Base-by-base conservation (phyloP, 30 jellyfish, hydroid and myxozoan species). In the Turritopsis dohrnii region DNA sequence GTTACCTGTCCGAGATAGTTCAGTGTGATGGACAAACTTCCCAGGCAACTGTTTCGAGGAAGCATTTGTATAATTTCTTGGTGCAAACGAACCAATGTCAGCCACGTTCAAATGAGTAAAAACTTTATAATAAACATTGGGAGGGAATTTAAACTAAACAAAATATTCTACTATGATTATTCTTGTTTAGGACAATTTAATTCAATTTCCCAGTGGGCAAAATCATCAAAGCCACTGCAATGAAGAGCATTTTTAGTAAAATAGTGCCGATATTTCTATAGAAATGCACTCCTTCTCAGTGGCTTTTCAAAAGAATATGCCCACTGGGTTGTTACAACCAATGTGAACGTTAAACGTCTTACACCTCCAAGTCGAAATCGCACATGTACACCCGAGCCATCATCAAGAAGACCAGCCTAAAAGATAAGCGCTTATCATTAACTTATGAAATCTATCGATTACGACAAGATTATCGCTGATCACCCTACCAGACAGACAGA, bases 331-430 rank as follows among this genome's bases (percentile, higher is more conserved):
- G n/a, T n/a, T n/a, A n/a, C n/a, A n/a, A n/a, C n/a, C n/a, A n/a
- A n/a, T n/a, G n/a, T 69, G 29, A 21, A 71, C 53, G n/a, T 1
- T 1, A 27, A 21, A 82, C 20, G 19, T 54, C 98, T 88, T 85
- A 93, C 98, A 60, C 98, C 98, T 19, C 95, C 96, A 19, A 93
- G 86, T 53, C 98, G 71, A 77, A 93, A 93, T 25, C 96, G 90
- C 25, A 93, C 86, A 65, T 79, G 95, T 18, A 75, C 81, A 16
- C 98, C 98, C 71, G 98, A 75, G 1, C 95, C 96, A 53, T 88
- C 25, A 77, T 93, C 98, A 18, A 93, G 88, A 74, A 93, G 86
- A 25, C 28, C 77, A 1, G 93, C 72, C 98, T 92, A 81, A 80
- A n/a, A 75, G 82, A 13, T 27, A 21, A 76, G 83, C 23, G 7